A percentile compares a stretch with the other conserved stretches of the same genome.
Evolutionary conservation across 2,888 invertebrate species (phyloP).

Genomic region (Caenorhabditis sp.): DNA sequence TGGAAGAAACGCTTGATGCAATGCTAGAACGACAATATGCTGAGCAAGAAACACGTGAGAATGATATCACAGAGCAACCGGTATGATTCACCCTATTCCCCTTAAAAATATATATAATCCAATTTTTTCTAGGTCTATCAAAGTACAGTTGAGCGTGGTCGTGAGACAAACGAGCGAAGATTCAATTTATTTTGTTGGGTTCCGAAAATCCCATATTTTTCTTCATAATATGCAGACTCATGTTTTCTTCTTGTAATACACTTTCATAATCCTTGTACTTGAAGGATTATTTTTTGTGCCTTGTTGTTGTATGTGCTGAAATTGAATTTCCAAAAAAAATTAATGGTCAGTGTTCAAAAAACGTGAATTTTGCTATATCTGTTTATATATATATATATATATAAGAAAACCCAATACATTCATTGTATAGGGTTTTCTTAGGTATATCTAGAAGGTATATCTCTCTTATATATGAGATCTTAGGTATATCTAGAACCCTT

Average conservation of each 20-base stretch:
- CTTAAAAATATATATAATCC: neutral
- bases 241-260: neutral
- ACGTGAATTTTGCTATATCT: no score
- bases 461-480: no score
- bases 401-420: no score
- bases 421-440: no score
- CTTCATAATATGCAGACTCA: no score
- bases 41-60: neutral
- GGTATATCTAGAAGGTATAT: no score
- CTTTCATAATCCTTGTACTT: neutral
- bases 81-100: neutral
- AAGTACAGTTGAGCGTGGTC: neutral
- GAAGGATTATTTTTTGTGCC: neutral
- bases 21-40: slow-evolving; percentile 8
- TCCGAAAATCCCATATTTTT: slow-evolving; percentile 5
- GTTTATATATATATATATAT: no score
- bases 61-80: neutral
- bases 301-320: neutral
- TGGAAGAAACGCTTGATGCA: slow-evolving; percentile 15
- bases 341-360: no score
- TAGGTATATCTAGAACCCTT: no score
- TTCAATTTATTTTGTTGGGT: slow-evolving; percentile 9
- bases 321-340: neutral
- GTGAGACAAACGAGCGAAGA: neutral
- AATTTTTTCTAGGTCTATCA: slow-evolving; percentile 1